A percentile compares a stretch with the other conserved stretches of the same genome.
phyloP scores from a whole-genome alignment of 2,888 invertebrate genomes.

The Microplitis manilae region DNA sequence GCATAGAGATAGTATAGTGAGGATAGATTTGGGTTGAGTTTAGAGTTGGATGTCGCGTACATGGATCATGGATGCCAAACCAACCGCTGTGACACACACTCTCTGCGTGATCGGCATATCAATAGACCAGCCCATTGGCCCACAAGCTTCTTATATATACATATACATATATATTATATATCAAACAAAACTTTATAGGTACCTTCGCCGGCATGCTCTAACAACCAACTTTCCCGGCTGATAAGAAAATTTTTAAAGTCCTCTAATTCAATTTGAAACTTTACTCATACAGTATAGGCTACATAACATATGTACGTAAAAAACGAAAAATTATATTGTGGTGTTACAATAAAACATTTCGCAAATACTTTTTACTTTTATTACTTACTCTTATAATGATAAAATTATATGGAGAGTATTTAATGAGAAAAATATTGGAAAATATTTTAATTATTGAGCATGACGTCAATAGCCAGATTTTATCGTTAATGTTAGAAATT shows the following conservation, averaged over 20 bases:
- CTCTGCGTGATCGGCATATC: conserved; percentile 43
- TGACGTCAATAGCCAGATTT: neutral
- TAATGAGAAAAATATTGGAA: neutral
- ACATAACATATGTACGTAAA: neutral
- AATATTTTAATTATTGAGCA: neutral
- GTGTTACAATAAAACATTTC: neutral
- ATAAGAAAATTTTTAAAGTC: conserved; percentile 30
- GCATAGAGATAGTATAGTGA: neutral
- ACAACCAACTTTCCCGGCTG: conserved; percentile 5
- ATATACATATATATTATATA: conserved; percentile 1
- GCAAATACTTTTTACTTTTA: neutral
- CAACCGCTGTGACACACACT: conserved; percentile 38
- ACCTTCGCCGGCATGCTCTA: neutral
- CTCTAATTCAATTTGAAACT: conserved; percentile 31
- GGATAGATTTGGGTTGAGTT: conserved; percentile 30
- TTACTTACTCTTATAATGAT: neutral
- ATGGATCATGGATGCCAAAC: conserved; percentile 18
- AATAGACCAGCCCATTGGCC: conserved; percentile 21
- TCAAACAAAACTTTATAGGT: conserved; percentile 23
- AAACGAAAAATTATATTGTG: neutral
- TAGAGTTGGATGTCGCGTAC: conserved; percentile 11
- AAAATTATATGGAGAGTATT: neutral
- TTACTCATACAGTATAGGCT: neutral
- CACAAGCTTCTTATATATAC: conserved; percentile 4
- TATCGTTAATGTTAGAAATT: neutral